Conservation (phyloP, 92 coral and sea anemone genomes). For the Umimayanthus kanabou region DNA sequence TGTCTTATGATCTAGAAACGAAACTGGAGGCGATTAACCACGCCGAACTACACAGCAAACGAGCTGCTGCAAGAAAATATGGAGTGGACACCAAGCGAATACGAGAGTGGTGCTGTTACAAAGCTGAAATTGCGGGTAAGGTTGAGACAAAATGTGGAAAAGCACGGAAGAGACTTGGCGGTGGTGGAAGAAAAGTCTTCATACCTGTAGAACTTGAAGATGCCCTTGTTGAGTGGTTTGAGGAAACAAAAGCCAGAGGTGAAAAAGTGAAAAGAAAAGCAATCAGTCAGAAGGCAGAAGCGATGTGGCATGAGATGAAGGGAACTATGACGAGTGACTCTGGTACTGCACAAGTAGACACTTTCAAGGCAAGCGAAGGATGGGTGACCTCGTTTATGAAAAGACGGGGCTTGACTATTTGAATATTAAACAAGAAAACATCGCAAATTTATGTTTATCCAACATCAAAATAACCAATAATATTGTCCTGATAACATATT, state of each 20-base stretch:
- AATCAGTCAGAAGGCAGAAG: conserved; percentile 36
- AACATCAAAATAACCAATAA: too few relatives aligned
- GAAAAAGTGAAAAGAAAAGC: conserved; percentile 17
- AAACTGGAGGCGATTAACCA: conserved; percentile 33
- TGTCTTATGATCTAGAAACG: conserved; percentile 42
- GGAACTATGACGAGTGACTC: background rate
- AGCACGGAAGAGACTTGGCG: conserved; percentile 30
- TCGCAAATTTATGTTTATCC: too few relatives aligned
- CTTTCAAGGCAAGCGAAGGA: conserved; percentile 40
- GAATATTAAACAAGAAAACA: too few relatives aligned
- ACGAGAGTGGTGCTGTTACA: conserved; percentile 43
- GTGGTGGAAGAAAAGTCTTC: conserved; percentile 41
- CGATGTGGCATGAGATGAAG: conserved; percentile 26
- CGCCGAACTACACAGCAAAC: conserved; percentile 27
- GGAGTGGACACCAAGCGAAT: conserved; percentile 41
- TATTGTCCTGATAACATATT: too few relatives aligned
- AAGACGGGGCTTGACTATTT: conserved; percentile 25
- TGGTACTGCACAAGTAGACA: background rate
- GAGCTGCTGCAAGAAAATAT: conserved; percentile 43
- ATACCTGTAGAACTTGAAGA: conserved; percentile 32
- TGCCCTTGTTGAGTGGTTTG: conserved; percentile 21
- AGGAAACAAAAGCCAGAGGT: conserved; percentile 17
- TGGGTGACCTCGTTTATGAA: conserved; percentile 46
- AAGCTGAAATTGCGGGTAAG: conserved; percentile 41
- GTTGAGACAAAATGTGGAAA: conserved; percentile 28